phyloP scores from a whole-genome alignment of 1,140 invertebrate genomes.

The Pogonomyrmex barbatus region DNA sequence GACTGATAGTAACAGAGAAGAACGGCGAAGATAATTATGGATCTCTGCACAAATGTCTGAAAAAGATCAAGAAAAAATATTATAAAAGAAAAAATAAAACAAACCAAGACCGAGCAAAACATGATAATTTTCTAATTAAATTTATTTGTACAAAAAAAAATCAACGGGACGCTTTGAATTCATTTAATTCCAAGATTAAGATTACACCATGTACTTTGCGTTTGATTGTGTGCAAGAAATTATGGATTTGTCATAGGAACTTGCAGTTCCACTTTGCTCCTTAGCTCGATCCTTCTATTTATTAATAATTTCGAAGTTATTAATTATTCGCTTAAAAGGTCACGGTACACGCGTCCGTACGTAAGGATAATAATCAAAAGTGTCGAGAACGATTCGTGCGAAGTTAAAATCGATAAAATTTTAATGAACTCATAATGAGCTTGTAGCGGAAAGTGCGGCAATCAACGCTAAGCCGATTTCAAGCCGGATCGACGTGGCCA shows the following conservation, averaged over 20 bases:
- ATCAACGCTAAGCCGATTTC: conserved; percentile 41
- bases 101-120: too few species aligned
- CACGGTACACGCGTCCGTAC: neutral
- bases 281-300: neutral
- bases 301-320: conserved; percentile 32
- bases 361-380: conserved; percentile 36
- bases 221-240: neutral
- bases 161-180: too few species aligned
- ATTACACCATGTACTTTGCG: neutral
- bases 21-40: conserved; percentile 76
- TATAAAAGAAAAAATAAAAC: too few species aligned
- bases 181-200: neutral
- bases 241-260: neutral
- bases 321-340: neutral
- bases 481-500: neutral
- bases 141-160: too few species aligned
- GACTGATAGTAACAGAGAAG: conserved; percentile 75
- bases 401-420: conserved; percentile 39
- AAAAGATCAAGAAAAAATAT: conserved; percentile 41
- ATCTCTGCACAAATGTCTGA: conserved; percentile 76
- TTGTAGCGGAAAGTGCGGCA: conserved; percentile 9
- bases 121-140: too few species aligned
- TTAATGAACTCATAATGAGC: conserved; percentile 45
- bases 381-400: neutral
- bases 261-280: neutral